phyloP scores from a whole-genome alignment of 1,140 invertebrate genomes.

The Trichonephila inaurata region DNA sequence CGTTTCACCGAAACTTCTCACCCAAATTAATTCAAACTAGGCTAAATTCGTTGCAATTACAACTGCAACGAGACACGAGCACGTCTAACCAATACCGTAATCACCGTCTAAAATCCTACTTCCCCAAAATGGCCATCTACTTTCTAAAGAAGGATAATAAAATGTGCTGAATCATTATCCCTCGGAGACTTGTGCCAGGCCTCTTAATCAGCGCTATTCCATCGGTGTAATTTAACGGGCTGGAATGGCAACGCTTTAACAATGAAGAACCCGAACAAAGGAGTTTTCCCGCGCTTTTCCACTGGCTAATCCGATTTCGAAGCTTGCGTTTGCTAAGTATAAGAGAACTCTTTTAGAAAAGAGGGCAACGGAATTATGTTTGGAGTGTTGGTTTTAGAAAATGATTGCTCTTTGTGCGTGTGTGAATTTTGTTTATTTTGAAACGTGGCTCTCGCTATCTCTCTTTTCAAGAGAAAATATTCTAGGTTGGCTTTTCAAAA shows the following conservation, averaged over 20 bases:
- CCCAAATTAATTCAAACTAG: constrained; percentile 36
- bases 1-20: constrained; percentile 4
- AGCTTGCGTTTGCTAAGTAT: not conserved
- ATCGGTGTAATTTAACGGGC: constrained; percentile 18
- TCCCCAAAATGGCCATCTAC: constrained; percentile 44
- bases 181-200: constrained; percentile 32
- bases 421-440: constrained; percentile 5
- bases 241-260: constrained; percentile 31
- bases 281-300: constrained; percentile 33
- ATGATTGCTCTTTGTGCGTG: not conserved
- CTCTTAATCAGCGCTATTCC: constrained; percentile 61
- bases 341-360: not conserved
- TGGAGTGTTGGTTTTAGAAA: constrained; percentile 9
- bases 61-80: not conserved
- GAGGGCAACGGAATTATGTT: constrained; percentile 7
- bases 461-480: not conserved
- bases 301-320: constrained; percentile 31
- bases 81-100: not conserved
- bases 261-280: constrained; percentile 15
- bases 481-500: not conserved
- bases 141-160: constrained; percentile 52
- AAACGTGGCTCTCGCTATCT: not conserved
- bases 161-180: constrained; percentile 60
- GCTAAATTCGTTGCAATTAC: constrained; percentile 16
- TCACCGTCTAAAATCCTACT: constrained; percentile 28